Conservation (phyloP, 2,113 vertebrate species). For the Garra rufa region DNA sequence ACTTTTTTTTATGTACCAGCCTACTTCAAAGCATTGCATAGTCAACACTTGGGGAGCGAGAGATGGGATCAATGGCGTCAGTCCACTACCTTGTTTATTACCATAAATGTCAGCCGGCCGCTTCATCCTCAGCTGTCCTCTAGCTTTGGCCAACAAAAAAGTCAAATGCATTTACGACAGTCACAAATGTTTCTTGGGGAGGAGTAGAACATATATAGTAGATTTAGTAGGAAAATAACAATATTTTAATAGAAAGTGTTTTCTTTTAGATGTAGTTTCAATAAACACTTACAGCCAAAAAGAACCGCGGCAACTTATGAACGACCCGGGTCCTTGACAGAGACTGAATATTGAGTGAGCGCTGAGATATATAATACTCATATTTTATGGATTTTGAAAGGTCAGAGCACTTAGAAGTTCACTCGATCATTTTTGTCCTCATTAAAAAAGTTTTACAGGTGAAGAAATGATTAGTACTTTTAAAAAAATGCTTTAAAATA, state of each 20-base stretch:
- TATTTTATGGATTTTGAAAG: constrained; percentile 7
- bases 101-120: constrained; percentile 80
- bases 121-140: constrained; percentile 73
- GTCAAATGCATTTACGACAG: constrained; percentile 74
- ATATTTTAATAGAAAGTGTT: background rate
- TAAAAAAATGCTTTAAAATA: background rate
- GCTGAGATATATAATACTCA: constrained; percentile 4
- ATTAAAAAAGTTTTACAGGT: constrained; percentile 5
- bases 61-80: constrained; percentile 74
- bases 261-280: background rate
- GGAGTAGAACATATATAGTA: background rate
- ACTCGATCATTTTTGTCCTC: background rate
- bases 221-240: constrained; percentile 2
- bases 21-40: constrained; percentile 78
- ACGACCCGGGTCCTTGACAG: background rate
- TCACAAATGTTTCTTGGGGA: constrained; percentile 52
- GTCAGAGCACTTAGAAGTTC: background rate
- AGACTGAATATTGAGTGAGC: background rate
- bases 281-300: background rate
- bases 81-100: constrained; percentile 73
- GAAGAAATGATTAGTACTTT: background rate
- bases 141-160: constrained; percentile 72
- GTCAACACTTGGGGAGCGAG: constrained; percentile 65
- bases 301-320: background rate
- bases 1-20: constrained; percentile 68